Evolutionary conservation across 1,140 invertebrate genomes (phyloP).

Genomic region (Philotrypesis tridentata): DNA sequence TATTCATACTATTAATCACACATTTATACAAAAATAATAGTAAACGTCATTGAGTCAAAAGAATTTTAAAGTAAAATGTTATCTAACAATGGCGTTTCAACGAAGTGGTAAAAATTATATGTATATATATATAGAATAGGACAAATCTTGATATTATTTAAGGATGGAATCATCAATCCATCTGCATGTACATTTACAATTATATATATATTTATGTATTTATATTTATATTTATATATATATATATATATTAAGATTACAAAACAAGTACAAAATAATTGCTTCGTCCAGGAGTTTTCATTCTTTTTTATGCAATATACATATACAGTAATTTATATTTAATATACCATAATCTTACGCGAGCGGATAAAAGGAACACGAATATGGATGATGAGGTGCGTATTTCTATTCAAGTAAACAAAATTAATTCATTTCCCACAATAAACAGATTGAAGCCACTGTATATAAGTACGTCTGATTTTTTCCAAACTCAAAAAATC

Average conservation of each 20-base stretch:
- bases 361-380: constrained; percentile 64
- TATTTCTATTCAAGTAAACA: background rate
- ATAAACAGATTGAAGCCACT: no score
- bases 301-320: constrained; percentile 40
- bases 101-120: constrained; percentile 4
- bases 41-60: constrained; percentile 51
- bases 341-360: constrained; percentile 37
- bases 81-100: constrained; percentile 6
- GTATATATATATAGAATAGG: background rate
- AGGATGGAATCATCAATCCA: constrained; percentile 61
- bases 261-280: constrained; percentile 71
- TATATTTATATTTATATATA: constrained; percentile 59
- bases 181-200: constrained; percentile 45
- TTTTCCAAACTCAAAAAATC: background rate
- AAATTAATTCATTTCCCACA: no score
- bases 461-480: background rate
- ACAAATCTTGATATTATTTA: constrained; percentile 58
- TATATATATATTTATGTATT: constrained; percentile 42
- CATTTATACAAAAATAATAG: constrained; percentile 75
- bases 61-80: constrained; percentile 25
- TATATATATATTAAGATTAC: constrained; percentile 64
- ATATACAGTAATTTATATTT: constrained; percentile 34
- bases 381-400: constrained; percentile 54
- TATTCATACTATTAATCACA: constrained; percentile 73
- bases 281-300: constrained; percentile 47